Percentiles rank a stretch among this genome's conserved stretches.
Evolutionary conservation across 2,888 invertebrate species (phyloP).

Genomic region (Sthenelais limicola): DNA sequence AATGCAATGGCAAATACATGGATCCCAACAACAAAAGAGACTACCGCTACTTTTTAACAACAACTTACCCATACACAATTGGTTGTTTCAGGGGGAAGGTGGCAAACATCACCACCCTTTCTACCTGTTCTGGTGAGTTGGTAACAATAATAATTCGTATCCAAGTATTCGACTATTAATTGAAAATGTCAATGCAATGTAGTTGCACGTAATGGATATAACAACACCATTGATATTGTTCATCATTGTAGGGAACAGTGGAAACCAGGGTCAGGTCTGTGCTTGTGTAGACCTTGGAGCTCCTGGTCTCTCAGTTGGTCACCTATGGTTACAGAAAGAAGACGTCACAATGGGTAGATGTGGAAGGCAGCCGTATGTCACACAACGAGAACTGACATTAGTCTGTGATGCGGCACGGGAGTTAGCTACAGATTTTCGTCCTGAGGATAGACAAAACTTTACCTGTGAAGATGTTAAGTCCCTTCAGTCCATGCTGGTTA

Average conservation of each 20-base stretch:
- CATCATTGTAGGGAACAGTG: not conserved
- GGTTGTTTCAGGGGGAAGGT: slow-evolving; percentile 24
- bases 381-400: not conserved
- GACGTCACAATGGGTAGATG: slow-evolving; percentile 2
- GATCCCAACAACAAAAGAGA: not conserved
- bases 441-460: not conserved
- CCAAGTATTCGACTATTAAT: not conserved
- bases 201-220: not conserved
- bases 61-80: slow-evolving; percentile 6
- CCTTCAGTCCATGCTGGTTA: not conserved
- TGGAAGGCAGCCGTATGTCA: not conserved
- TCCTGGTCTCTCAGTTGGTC: not conserved
- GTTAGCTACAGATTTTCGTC: not conserved
- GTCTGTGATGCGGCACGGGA: not conserved
- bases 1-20: slow-evolving; percentile 4
- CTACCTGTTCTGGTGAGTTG: not conserved
- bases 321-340: not conserved
- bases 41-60: slow-evolving; percentile 8
- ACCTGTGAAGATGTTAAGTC: slow-evolving; percentile 9
- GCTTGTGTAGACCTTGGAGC: slow-evolving; percentile 1
- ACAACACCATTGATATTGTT: not conserved
- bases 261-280: not conserved
- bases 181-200: not conserved
- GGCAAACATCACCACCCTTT: slow-evolving; percentile 7
- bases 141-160: not conserved